Evolutionary conservation across 2,797 vertebrate genomes (phyloP), one percentile per base, ranked within the genome.

Genomic region (Brotula barbata): DNA sequence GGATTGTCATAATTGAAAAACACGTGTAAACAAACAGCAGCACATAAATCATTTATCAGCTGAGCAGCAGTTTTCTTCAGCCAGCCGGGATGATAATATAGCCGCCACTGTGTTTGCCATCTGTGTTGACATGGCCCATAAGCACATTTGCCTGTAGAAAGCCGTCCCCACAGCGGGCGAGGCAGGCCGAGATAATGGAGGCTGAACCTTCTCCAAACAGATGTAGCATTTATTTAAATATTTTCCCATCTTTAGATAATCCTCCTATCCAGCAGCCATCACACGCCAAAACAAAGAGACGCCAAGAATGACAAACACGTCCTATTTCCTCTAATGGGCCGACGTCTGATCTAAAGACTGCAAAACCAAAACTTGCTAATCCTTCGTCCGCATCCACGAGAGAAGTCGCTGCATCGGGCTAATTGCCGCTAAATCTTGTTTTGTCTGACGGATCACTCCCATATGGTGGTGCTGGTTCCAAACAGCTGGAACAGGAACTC

Each of bases 141-240:
- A 62, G 42, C 64, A 65, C 44, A 16, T 44, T 54, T 51, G 58
- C 65, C 64, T 71, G 61, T 44, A 82, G 80, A 73, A 81, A 69
- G 48, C 52, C 47, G 25, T 3, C 22, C 58, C 57, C 19, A 40
- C 53, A 48, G 61, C 22, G 3, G 28, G 39, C 19, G 15, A 53
- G 63, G 70, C 68, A 58, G 43, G 75, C n/a, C 34, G 56, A 58
- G 52, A 78, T 86, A 85, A 87, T 77, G 73, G 76, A 77, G 71
- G 62, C 78, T 81, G 77, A 81, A 77, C 83, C 77, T 85, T 74
- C 81, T 66, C 64, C 73, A 50, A 88, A 87, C 89, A 90, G 87
- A 88, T 89, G 88, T 86, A 73, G 70, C 75, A 79, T 88, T 89
- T 88, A 88, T 87, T 87, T 85, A 82, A 85, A 84, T 88, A 85